Conservation (phyloP, 2,888 invertebrate species). For the Trimorus sp. region DNA sequence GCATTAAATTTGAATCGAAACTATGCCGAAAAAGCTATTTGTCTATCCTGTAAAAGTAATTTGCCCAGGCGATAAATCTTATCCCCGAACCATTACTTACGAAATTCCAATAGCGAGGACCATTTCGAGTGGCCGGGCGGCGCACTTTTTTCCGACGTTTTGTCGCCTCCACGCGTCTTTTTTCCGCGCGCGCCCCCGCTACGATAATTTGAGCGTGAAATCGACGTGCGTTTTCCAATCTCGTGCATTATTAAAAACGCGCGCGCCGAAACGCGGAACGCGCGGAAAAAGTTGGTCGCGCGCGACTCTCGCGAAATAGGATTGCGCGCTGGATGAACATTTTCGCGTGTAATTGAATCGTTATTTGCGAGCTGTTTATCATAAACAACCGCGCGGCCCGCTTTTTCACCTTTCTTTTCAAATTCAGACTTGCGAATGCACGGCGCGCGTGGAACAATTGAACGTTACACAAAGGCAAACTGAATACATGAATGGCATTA, state of each 20-base stretch:
- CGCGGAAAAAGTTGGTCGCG: conserved; percentile 8
- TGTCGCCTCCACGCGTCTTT: conserved; percentile 23
- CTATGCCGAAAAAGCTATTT: conserved; percentile 40
- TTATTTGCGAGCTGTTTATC: conserved; percentile 43
- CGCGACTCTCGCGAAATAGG: conserved; percentile 5
- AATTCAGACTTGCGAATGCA: conserved; percentile 30
- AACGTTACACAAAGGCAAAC: conserved; percentile 35
- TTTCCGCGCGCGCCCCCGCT: neutral
- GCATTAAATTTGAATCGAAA: conserved; percentile 30
- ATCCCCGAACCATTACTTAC: conserved; percentile 44
- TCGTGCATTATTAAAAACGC: conserved; percentile 20
- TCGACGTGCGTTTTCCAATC: conserved; percentile 27
- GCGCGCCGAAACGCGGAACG: conserved; percentile 8
- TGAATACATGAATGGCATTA: conserved; percentile 47
- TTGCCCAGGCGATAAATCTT: conserved; percentile 48
- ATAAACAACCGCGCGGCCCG: conserved; percentile 11
- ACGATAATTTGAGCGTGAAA: conserved; percentile 30
- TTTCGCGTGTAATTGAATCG: conserved; percentile 29
- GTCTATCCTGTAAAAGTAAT: conserved; percentile 48
- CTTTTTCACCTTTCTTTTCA: conserved; percentile 12
- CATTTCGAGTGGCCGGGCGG: conserved; percentile 21
- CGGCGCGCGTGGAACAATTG: conserved; percentile 24
- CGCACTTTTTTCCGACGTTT: conserved; percentile 22
- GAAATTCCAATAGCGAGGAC: conserved; percentile 35
- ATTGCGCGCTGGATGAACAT: conserved; percentile 16